These are phyloP conservation scores for Phenacoccus solenopsis DNA, from an alignment of 1,140 invertebrate genomes.

Conservation along the genomic window DNA sequence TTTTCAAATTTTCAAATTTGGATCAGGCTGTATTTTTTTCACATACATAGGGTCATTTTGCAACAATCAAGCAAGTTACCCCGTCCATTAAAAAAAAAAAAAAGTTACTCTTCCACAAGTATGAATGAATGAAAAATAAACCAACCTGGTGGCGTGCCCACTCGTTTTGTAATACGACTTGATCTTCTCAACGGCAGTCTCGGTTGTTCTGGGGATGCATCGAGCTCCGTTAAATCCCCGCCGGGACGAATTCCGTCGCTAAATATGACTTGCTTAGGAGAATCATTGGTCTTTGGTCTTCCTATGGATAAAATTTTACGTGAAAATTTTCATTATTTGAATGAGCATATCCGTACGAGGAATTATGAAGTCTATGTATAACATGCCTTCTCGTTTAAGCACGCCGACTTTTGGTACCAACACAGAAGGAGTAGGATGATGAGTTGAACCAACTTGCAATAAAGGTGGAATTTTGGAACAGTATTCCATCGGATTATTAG, in stretches of 20 bases:
- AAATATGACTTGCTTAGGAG: slow-evolving; percentile 73
- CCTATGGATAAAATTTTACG: no score
- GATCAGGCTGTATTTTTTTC: no score
- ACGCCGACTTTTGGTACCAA: slow-evolving; percentile 70
- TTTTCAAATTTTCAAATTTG: no score
- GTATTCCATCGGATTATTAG: slow-evolving; percentile 82
- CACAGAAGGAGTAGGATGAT: slow-evolving; percentile 52
- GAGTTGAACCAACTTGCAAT: slow-evolving; percentile 47
- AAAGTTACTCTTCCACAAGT: no score
- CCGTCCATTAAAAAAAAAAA: no score
- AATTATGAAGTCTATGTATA: no score
- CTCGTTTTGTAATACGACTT: slow-evolving; percentile 30
- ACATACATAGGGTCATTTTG: no score
- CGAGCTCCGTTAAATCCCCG: slow-evolving; percentile 71
- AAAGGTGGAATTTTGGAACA: slow-evolving; percentile 73
- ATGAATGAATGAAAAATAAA: no score
- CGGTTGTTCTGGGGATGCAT: slow-evolving; percentile 38
- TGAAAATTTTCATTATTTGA: no score
- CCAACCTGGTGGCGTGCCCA: slow-evolving; percentile 32
- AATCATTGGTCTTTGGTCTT: slow-evolving; percentile 37
- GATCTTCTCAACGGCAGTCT: slow-evolving; percentile 31
- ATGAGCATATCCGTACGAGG: no score
- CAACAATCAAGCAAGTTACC: no score
- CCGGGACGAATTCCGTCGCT: slow-evolving; percentile 84
- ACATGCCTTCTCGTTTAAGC: slow-evolving; percentile 52